Evolutionary conservation across 2,797 vertebrate species (phyloP).

Genomic region (Epinephelus malabaricus): DNA sequence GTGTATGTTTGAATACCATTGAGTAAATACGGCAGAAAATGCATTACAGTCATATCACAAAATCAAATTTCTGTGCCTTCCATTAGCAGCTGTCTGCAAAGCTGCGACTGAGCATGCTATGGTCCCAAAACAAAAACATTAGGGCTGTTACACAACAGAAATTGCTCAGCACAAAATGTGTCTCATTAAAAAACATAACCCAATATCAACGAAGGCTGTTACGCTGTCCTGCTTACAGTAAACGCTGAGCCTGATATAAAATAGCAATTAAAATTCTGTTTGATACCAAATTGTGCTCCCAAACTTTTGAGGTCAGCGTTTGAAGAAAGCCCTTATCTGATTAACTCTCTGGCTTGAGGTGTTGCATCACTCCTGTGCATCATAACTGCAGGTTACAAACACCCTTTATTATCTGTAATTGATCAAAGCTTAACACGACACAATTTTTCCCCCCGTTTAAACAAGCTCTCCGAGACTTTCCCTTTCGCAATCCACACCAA

Average conservation of each 20-base stretch:
- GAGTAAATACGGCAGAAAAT: not conserved
- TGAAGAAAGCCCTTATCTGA: conserved; percentile 53
- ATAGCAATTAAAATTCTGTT: conserved; percentile 56
- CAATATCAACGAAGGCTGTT: conserved; percentile 14
- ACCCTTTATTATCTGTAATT: conserved; percentile 41
- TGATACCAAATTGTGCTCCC: conserved; percentile 41
- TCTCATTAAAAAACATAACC: conserved; percentile 33
- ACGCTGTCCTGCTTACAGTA: conserved; percentile 8
- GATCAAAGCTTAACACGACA: conserved; percentile 45
- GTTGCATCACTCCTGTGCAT: conserved; percentile 35
- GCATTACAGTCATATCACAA: not conserved
- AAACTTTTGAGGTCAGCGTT: conserved; percentile 51
- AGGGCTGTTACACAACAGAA: conserved; percentile 41
- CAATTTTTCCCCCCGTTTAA: conserved; percentile 21
- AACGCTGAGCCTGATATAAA: conserved; percentile 30
- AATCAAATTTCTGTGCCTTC: not conserved
- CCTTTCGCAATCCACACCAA: conserved; percentile 12
- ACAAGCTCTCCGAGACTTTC: conserved; percentile 17
- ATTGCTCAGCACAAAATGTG: not conserved
- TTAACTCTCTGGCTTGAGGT: conserved; percentile 48
- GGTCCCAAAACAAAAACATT: conserved; percentile 33
- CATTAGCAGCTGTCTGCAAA: conserved; percentile 18
- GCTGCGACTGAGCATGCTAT: not conserved
- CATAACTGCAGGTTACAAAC: conserved; percentile 47
- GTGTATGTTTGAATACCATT: not conserved